Base-by-base conservation (phyloP, 1,140 invertebrate species). In the Leptestheria dahalacensis region DNA sequence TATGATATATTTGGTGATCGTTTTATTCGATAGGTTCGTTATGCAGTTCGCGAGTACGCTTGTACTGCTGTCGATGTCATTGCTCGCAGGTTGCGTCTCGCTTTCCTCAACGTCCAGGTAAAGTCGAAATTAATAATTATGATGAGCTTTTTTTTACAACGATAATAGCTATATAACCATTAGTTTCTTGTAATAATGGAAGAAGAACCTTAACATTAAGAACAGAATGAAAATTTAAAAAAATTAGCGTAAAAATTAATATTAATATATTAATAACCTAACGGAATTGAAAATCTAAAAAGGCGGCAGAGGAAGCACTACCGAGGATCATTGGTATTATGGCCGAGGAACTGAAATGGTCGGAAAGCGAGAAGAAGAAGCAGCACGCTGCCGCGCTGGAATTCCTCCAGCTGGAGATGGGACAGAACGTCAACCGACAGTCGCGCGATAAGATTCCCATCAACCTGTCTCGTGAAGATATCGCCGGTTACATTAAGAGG, bases 1-100 rank as follows among this genome's bases (percentile, higher is more conserved):
- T n/a, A n/a, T n/a, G n/a, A n/a, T n/a, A 50, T 46, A 24, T 48
- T 62, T n/a, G 24, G 11, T 26, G n/a, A 62, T n/a, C 41, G 20
- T 12, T 41, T 24, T 51, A 46, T 28, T 51, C 55, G 66, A 21
- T 60, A 86, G 81, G 81, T 88, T 61, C 77, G 80, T 58, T 98
- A 98, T 71, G 95, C 95, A 23, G 81, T 91, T 26, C 79, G 85
- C 33, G 96, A 99, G 74, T 99, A 99, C 71, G 97, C 96, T 9
- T 87, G 88, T 70, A 91, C 90, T 0, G 91, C 94, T 0, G 83
- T 97, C 24, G 97, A 99, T 72, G 91, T 99, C 77, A 88, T 99
- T 63, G 94, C 93, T 2, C 77, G 95, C 51, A 79, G 97, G 25
- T 77, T 97, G 20, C 79, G 97, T 51, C 76, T 99, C 25, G 87